Base-by-base conservation (phyloP, 1,140 invertebrate species). In the Caenorhabditis briggsae region DNA sequence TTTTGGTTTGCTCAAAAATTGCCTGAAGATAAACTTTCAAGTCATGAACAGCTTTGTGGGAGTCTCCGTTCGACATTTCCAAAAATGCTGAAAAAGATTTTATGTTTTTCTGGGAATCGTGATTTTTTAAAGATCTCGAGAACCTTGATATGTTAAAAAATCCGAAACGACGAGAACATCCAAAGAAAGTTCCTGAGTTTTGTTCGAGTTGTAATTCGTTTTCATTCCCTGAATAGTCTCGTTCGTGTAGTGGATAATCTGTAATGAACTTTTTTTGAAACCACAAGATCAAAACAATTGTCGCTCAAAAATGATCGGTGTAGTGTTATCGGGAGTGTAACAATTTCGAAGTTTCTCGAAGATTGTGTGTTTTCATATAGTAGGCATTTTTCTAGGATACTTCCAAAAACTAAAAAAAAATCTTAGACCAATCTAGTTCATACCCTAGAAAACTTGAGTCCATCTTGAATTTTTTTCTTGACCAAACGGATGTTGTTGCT, bases 101-200 rank as follows among this genome's bases (percentile, higher is more conserved):
- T 3, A 33, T 33, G 33, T 2, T 3, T 33, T 33, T 33, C 16
- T 11, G 33, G 2, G n/a, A 18, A 48, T 12, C 25, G 12, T 41
- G 64, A 64, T 18, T 14, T 53, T 53, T n/a, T 9, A 7, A n/a
- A 33, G 8, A 11, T 18, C 11, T 2, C 23, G 23, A 83, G n/a
- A 84, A 46, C 41, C 88, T 78, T 89, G 58, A 65, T 87, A 89
- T 82, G 90, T 53, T 7, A 89, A 90, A 78, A 85, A 83, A 50
- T 89, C 89, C 5, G 88, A 87, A 46, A 89, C 82, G 11, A 89
- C 33, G 16, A 89, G 58, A 25, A 89, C 16, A 46, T 89, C 89
- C 16, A 89, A 9, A n/a, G 65, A 78, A 3, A 87, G 41, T 33
- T 87, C 82, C 11, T 78, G 70, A 50, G 70, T 78, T 14, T 78